Percentiles rank a stretch among this genome's conserved stretches.
Evolutionary conservation across 2,888 invertebrate genomes (phyloP).

Genomic region (Polymixis flavicincta): DNA sequence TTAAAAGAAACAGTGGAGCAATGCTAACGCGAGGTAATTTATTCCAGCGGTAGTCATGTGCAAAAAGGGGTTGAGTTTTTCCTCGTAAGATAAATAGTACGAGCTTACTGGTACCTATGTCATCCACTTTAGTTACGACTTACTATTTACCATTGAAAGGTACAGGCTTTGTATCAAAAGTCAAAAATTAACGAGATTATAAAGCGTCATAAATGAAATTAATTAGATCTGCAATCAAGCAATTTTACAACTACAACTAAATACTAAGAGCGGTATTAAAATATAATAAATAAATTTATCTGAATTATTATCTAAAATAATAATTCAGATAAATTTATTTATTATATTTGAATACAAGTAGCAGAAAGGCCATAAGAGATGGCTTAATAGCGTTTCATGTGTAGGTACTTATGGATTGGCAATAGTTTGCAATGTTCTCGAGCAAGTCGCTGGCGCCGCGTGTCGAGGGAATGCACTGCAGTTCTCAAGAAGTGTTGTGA

Average conservation of each 20-base stretch:
- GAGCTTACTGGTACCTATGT: not conserved
- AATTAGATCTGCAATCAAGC: too few relatives aligned
- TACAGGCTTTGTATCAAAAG: constrained; percentile 3
- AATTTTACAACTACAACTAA: not conserved
- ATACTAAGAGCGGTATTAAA: not conserved
- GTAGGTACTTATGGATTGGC: not conserved
- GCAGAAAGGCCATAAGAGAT: not conserved
- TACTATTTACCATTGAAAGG: constrained; percentile 9
- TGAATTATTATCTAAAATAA: too few relatives aligned
- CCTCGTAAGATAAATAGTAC: constrained; percentile 15
- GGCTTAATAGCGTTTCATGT: not conserved
- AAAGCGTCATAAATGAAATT: not conserved
- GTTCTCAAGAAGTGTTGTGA: not conserved
- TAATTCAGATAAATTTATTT: not conserved
- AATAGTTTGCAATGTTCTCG: not conserved
- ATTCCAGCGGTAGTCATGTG: constrained; percentile 29
- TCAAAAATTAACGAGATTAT: constrained; percentile 21
- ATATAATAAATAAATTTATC: too few relatives aligned
- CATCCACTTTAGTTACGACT: constrained; percentile 7
- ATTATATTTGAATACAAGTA: not conserved
- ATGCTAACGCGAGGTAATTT: constrained; percentile 35
- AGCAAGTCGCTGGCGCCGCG: not conserved
- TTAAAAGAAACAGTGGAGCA: constrained; percentile 15
- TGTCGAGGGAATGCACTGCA: not conserved
- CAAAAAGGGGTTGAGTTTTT: constrained; percentile 35